Percentiles rank a stretch among this genome's conserved stretches.
phyloP scores from a whole-genome alignment of 2,797 vertebrate species.

The Odontamblyopus lacepedii region DNA sequence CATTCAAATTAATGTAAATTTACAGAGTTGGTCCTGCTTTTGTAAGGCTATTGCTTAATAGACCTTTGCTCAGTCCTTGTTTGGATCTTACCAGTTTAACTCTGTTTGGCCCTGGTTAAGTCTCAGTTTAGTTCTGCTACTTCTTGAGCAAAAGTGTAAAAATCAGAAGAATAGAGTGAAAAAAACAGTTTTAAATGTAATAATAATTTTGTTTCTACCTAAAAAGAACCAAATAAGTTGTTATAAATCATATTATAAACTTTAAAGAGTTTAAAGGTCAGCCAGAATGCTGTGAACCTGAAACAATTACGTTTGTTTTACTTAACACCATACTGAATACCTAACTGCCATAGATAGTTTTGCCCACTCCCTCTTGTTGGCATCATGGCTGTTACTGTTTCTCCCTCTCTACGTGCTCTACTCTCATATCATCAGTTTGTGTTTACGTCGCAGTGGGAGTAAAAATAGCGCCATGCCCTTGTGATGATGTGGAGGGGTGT shows the following conservation, averaged over 20 bases:
- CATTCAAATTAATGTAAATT: not conserved
- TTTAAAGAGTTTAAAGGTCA: no score
- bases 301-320: not conserved
- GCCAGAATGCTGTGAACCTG: not conserved
- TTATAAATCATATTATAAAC: no score
- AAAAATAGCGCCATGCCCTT: conserved; percentile 73
- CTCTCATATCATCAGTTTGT: conserved; percentile 38
- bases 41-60: not conserved
- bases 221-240: not conserved
- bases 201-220: not conserved
- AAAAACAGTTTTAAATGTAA: not conserved
- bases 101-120: not conserved
- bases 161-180: not conserved
- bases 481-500: conserved; percentile 68
- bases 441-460: conserved; percentile 56
- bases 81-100: not conserved
- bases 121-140: not conserved
- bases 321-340: not conserved
- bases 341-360: not conserved
- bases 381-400: not conserved
- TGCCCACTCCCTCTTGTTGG: not conserved
- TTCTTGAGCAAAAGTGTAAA: not conserved
- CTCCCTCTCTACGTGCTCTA: conserved; percentile 15
- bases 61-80: no score
- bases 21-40: not conserved